These are phyloP conservation scores for Hydrotaea cyrtoneurina DNA, from an alignment of 2,888 invertebrate genomes.

Conservation along the genomic window DNA sequence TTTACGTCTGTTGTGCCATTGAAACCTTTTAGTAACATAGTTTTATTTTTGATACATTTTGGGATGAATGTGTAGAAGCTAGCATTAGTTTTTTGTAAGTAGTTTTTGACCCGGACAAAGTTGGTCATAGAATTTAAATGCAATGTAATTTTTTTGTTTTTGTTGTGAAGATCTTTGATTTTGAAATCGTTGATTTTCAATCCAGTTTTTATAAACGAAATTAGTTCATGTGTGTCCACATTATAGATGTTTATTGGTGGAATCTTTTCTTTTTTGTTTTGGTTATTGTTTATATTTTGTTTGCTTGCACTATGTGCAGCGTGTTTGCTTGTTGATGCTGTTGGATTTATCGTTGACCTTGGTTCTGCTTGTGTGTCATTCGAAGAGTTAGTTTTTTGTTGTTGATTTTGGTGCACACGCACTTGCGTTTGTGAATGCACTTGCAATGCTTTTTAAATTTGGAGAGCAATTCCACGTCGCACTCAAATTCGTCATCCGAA, in stretches of 20 bases:
- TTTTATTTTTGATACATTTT: neutral
- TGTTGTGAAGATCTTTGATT: neutral
- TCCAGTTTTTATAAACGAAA: neutral
- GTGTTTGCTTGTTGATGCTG: no score
- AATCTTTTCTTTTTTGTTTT: constrained; percentile 29
- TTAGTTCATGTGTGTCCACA: constrained; percentile 3
- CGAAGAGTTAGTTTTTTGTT: no score
- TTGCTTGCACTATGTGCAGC: neutral
- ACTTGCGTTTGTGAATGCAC: no score
- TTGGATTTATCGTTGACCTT: no score
- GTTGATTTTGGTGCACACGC: no score
- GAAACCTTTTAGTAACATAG: neutral
- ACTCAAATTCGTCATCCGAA: no score
- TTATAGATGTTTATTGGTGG: constrained; percentile 20
- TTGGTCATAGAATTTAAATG: neutral
- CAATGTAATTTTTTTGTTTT: neutral
- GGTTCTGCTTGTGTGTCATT: no score
- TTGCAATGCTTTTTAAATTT: no score
- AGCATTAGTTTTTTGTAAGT: neutral
- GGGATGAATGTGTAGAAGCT: neutral
- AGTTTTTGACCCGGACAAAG: neutral
- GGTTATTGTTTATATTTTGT: no score
- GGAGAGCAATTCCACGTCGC: no score
- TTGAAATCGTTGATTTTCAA: neutral
- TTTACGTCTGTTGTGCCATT: no score